Evolutionary conservation across 1,140 invertebrate genomes (phyloP), one percentile per base, ranked within the genome.

Genomic region (Monochamus saltuarius): DNA sequence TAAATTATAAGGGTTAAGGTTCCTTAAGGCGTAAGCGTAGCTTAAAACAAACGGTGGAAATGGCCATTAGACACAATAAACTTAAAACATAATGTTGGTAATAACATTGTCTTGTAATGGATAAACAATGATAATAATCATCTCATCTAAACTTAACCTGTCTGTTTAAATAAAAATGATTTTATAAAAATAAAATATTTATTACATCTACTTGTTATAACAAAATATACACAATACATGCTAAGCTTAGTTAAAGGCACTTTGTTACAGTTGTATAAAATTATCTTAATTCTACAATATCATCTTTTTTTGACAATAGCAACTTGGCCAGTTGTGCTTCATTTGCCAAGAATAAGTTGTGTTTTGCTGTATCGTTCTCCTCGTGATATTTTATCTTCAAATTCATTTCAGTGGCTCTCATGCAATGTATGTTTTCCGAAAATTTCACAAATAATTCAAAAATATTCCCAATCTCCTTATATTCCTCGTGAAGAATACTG

Each of bases 361-460:
- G 43, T 11, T 59, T 62, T 11, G 36, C 35, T 13, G 53, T 29
- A 39, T 64, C 37, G n/a, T 36, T 59, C 45, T 71, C 65, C 45
- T 80, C 74, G 61, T 79, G 80, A 70, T 85, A 86, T 61, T 76
- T 77, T 16, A 87, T 74, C 70, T 83, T 83, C 22, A 91, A 75
- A 13, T 82, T 81, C 47, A 89, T 89, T 70, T 92, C 89, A 9
- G 87, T 82, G 11, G 86, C 87, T 50, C 88, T 78, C 65, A 92
- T 80, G n/a, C 85, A 73, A 72, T 90, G 87, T 1, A 90, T 47
- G 51, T 84, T 77, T 0, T 65, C 56, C 58, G 80, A 80, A 59
- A 78, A 80, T 34, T 79, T 74, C 7, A 87, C 70, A 66, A 90
- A 90, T 78, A 90, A 82, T 43, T 85, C 79, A 62, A 84, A 86